Conservation (phyloP, 2,113 vertebrate genomes). For the Oreochromis niloticus region DNA sequence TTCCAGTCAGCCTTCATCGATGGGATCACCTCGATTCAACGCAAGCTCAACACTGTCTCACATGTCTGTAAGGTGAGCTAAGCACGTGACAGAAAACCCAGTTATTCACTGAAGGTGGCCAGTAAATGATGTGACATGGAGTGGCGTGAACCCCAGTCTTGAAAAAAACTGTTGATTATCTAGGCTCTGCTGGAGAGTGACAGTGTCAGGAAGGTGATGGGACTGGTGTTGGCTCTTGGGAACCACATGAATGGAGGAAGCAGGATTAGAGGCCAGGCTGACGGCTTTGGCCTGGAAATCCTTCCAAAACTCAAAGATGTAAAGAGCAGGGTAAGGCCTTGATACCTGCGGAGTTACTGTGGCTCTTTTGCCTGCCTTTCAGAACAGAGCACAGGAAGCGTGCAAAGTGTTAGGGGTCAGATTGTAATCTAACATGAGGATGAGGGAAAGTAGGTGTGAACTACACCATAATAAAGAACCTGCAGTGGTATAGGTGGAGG, state of each 20-base stretch:
- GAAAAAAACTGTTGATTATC: not conserved
- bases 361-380: not conserved
- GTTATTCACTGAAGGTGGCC: not conserved
- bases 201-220: conserved; percentile 83
- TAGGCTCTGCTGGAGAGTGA: conserved; percentile 79
- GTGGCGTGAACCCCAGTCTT: not conserved
- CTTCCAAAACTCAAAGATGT: conserved; percentile 96
- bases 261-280: conserved; percentile 89
- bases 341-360: not conserved
- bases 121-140: not conserved
- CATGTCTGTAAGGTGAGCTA: conserved; percentile 79
- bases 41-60: conserved; percentile 81
- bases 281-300: conserved; percentile 94
- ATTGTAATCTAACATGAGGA: not conserved
- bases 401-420: not conserved
- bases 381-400: not conserved
- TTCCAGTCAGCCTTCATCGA: conserved; percentile 87
- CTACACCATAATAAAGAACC: not conserved
- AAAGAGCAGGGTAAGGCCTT: conserved; percentile 85
- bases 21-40: conserved; percentile 74
- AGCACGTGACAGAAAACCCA: not conserved
- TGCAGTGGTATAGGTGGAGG: not conserved
- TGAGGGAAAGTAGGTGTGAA: not conserved
- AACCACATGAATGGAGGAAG: conserved; percentile 98
- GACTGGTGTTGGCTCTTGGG: conserved; percentile 90